phyloP scores from a whole-genome alignment of 2,113 vertebrate genomes.

The Ancistrus triradiatus region DNA sequence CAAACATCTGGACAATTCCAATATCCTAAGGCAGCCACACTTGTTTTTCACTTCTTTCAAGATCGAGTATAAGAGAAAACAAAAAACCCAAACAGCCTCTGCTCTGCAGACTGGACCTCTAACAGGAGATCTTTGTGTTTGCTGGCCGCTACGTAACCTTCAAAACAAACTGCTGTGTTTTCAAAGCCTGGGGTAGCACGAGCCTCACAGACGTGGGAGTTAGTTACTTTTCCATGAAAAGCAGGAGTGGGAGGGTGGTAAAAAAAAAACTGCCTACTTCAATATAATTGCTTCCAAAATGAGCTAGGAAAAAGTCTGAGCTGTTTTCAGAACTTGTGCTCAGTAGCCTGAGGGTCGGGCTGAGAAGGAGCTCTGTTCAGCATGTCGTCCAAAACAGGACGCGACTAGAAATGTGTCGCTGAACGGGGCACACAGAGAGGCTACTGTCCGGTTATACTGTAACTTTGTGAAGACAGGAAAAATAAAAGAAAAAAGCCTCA shows the following conservation, averaged over 20 bases:
- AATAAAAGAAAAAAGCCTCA: no score
- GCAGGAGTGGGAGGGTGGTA: background rate
- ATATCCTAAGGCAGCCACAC: background rate
- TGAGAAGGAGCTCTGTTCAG: conserved; percentile 23
- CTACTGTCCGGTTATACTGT: no score
- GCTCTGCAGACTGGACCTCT: conserved; percentile 4
- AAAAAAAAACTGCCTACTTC: background rate
- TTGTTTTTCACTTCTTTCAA: conserved; percentile 24
- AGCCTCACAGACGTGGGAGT: conserved; percentile 11
- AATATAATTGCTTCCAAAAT: conserved; percentile 10
- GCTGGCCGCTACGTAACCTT: conserved; percentile 6
- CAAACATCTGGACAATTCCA: background rate
- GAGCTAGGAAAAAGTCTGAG: conserved; percentile 1
- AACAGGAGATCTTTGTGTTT: conserved; percentile 53
- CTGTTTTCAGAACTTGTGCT: conserved; percentile 4
- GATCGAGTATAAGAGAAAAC: conserved; percentile 20
- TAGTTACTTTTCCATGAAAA: conserved; percentile 1
- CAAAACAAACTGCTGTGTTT: conserved; percentile 30
- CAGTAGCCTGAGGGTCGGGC: conserved; percentile 1
- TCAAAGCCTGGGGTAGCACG: background rate
- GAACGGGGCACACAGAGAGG: background rate
- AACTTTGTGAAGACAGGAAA: no score
- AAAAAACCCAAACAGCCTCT: background rate
- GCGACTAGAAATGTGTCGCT: background rate
- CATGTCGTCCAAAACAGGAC: conserved; percentile 11